Conservation (phyloP, 2,888 invertebrate genomes). For the Gonocerus acuteangulatus region DNA sequence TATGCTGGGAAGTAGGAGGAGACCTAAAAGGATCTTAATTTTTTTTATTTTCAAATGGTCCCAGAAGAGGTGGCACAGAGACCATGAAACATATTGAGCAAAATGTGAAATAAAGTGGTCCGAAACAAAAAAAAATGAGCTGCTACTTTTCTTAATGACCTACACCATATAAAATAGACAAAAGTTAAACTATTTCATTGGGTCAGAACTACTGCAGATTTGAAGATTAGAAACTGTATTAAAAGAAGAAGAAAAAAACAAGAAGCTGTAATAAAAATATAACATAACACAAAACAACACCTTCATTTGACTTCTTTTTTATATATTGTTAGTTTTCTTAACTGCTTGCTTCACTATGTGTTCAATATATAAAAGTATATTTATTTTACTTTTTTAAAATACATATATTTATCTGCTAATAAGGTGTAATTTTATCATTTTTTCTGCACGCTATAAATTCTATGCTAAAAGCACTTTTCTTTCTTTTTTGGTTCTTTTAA, state of each 20-base stretch:
- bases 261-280: background rate
- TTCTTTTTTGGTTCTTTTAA: background rate
- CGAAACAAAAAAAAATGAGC: too few species aligned
- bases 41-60: too few species aligned
- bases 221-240: too few species aligned
- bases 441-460: slow-evolving; percentile 16
- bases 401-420: background rate
- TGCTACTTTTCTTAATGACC: too few species aligned
- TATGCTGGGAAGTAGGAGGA: too few species aligned
- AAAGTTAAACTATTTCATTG: too few species aligned
- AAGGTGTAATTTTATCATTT: background rate
- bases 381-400: background rate
- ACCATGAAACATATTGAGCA: too few species aligned
- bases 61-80: too few species aligned
- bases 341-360: background rate
- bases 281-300: slow-evolving; percentile 3
- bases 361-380: background rate
- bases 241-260: too few species aligned
- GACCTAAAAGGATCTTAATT: too few species aligned
- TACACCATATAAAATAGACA: too few species aligned
- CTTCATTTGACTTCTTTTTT: background rate
- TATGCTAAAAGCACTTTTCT: slow-evolving; percentile 15
- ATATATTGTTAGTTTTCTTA: background rate
- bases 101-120: background rate
- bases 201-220: too few species aligned